A percentile compares a stretch with the other conserved stretches of the same genome.
These are phyloP conservation scores for Urechis unicinctus DNA, from an alignment of 2,888 invertebrate species.

Conservation along the genomic window DNA sequence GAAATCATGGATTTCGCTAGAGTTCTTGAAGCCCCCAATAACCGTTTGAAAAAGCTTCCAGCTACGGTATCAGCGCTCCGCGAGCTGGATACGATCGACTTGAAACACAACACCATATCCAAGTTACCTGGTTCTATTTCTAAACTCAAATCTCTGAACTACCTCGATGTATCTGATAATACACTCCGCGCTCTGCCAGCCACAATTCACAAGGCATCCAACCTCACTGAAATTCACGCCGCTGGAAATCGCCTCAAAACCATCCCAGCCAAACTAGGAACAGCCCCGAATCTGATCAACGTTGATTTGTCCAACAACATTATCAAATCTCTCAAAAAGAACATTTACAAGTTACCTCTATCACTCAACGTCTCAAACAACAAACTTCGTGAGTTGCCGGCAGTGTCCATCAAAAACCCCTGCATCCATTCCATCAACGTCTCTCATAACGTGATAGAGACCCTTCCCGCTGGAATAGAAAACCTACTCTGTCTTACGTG, in stretches of 20 bases:
- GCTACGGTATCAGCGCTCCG: constrained; percentile 31
- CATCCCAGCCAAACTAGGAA: constrained; percentile 43
- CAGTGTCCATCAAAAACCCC: constrained; percentile 38
- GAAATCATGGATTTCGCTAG: constrained; percentile 35
- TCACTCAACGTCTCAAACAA: constrained; percentile 39
- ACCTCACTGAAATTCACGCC: constrained; percentile 21
- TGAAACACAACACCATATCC: constrained; percentile 35
- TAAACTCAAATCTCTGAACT: constrained; percentile 31
- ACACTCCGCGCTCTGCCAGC: constrained; percentile 38
- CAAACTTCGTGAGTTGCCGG: constrained; percentile 37
- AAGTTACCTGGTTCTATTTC: constrained; percentile 37
- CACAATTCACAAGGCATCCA: constrained; percentile 40
- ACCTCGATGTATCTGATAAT: constrained; percentile 39
- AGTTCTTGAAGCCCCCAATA: constrained; percentile 41
- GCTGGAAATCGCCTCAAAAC: constrained; percentile 33
- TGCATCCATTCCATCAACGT: constrained; percentile 40
- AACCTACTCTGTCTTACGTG: constrained; percentile 42
- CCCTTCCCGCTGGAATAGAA: constrained; percentile 38
- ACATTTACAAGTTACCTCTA: constrained; percentile 41
- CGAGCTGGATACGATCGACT: constrained; percentile 33
- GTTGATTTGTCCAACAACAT: constrained; percentile 43
- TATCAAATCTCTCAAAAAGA: constrained; percentile 42
- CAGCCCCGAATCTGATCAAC: constrained; percentile 30
- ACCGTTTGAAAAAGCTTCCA: constrained; percentile 41
- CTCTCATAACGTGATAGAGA: constrained; percentile 38